Percentiles rank a stretch among this genome's conserved stretches.
Evolutionary conservation across 2,888 invertebrate species (phyloP).

Genomic region (Leptogaster cylindrica): DNA sequence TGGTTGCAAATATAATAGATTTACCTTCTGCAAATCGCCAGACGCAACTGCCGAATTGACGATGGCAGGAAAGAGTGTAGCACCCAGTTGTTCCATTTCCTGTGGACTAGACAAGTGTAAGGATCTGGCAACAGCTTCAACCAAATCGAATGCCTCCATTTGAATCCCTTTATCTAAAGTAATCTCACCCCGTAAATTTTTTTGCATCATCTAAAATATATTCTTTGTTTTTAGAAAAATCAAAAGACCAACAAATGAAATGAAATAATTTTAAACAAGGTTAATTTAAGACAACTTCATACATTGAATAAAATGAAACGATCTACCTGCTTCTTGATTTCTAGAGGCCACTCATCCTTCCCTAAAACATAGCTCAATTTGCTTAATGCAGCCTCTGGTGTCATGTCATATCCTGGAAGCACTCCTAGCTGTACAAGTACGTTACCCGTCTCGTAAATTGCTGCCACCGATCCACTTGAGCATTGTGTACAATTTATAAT

Average conservation of each 20-base stretch:
- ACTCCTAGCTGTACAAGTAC: slow-evolving; percentile 60
- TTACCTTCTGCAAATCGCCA: slow-evolving; percentile 64
- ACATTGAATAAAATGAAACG: neutral
- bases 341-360: slow-evolving; percentile 71
- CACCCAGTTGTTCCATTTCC: slow-evolving; percentile 65
- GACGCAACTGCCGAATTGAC: slow-evolving; percentile 69
- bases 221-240: neutral
- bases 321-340: slow-evolving; percentile 70
- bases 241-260: neutral
- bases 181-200: slow-evolving; percentile 81
- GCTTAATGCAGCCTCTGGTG: slow-evolving; percentile 90
- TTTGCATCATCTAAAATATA: slow-evolving; percentile 72
- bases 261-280: neutral
- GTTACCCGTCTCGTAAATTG: slow-evolving; percentile 85
- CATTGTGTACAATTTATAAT: slow-evolving; percentile 95
- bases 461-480: slow-evolving; percentile 77
- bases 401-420: slow-evolving; percentile 64
- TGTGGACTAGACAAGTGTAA: slow-evolving; percentile 65
- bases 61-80: slow-evolving; percentile 74
- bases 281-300: neutral
- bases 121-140: slow-evolving; percentile 68
- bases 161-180: slow-evolving; percentile 62
- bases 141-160: slow-evolving; percentile 64
- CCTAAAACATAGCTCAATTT: slow-evolving; percentile 90
- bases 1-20: neutral